Evolutionary conservation across 2,113 vertebrate species (phyloP).

Genomic region (Beaufortia kweichowensis): DNA sequence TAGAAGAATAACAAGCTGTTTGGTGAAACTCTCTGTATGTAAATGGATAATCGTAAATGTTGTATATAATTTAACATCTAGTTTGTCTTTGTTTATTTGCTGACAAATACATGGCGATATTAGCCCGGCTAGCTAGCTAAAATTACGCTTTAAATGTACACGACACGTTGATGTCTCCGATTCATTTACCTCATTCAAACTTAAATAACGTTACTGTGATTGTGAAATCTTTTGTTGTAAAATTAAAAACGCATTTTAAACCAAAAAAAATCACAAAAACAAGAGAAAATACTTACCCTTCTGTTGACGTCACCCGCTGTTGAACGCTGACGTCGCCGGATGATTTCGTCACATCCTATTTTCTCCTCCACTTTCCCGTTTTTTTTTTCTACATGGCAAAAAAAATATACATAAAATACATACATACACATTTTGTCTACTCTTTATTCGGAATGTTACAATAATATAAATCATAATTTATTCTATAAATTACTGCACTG

Average conservation of each 20-base stretch:
- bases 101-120: background rate
- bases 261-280: background rate
- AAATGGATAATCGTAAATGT: background rate
- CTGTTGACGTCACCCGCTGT: slow-evolving; percentile 43
- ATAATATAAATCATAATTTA: background rate
- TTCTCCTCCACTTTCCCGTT: background rate
- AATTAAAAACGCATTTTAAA: background rate
- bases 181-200: no score
- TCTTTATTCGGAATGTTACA: background rate
- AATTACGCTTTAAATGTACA: background rate
- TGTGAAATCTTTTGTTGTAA: background rate
- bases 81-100: background rate
- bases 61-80: background rate
- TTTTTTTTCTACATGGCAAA: background rate
- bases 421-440: no score
- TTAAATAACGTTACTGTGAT: background rate
- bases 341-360: slow-evolving; percentile 35
- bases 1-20: no score
- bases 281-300: background rate
- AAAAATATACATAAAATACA: background rate
- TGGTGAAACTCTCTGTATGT: background rate
- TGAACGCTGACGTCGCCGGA: slow-evolving; percentile 23
- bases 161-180: background rate
- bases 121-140: background rate
- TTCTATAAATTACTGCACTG: background rate